These are phyloP conservation scores for Protaetia brevitarsis DNA, from an alignment of 1,140 invertebrate species.

Conservation along the genomic window DNA sequence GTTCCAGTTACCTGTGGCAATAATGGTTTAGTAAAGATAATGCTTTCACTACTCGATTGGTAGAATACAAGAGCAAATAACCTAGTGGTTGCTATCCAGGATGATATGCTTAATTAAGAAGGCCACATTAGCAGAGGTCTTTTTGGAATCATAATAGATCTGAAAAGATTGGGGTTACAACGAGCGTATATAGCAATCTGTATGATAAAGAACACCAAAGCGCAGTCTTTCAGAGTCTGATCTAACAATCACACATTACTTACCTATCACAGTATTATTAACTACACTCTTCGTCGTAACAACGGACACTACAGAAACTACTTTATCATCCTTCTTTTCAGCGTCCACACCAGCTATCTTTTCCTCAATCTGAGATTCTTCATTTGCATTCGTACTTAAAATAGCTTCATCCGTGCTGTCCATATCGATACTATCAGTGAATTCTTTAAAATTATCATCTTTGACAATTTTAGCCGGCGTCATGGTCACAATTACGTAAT, in stretches of 20 bases:
- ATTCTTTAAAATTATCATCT: constrained; percentile 56
- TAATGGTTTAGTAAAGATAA: too few relatives aligned
- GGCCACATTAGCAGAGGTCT: too few relatives aligned
- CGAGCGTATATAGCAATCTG: too few relatives aligned
- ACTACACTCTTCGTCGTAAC: constrained; percentile 76
- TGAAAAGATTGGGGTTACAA: too few relatives aligned
- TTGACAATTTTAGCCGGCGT: constrained; percentile 52
- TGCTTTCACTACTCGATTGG: too few relatives aligned
- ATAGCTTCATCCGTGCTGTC: constrained; percentile 36
- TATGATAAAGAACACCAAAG: too few relatives aligned
- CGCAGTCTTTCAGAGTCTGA: too few relatives aligned
- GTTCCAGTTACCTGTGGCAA: too few relatives aligned
- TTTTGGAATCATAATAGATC: too few relatives aligned
- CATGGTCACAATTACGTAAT: constrained; percentile 51
- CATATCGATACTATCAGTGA: constrained; percentile 52
- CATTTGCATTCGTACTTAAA: constrained; percentile 22
- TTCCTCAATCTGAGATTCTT: constrained; percentile 13
- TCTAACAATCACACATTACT: constrained; percentile 32
- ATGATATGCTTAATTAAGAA: too few relatives aligned
- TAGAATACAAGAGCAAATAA: too few relatives aligned
- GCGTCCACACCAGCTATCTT: not conserved
- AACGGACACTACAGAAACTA: constrained; percentile 66
- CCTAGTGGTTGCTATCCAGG: too few relatives aligned
- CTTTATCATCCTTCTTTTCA: constrained; percentile 11
- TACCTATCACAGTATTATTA: constrained; percentile 64